Evolutionary conservation across 30 jellyfish, hydroid and myxozoan genomes (phyloP).

Genomic region (Aurelia coerulea): DNA sequence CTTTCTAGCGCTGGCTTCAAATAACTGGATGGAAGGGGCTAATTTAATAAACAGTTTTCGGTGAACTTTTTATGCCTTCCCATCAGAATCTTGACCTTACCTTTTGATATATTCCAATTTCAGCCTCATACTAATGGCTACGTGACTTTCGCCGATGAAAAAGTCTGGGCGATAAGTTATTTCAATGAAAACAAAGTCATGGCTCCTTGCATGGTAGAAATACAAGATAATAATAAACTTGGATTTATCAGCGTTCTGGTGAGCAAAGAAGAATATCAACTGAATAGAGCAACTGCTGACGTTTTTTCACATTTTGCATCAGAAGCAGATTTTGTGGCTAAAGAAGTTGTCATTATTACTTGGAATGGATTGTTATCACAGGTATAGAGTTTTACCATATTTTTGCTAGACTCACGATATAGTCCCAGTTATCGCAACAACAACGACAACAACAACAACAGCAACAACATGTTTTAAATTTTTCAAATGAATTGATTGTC

Average conservation of each 20-base stretch:
- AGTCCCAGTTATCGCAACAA: no score
- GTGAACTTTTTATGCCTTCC: no score
- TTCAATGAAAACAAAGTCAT: conserved; percentile 47
- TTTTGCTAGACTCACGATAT: no score
- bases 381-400: conserved; percentile 13
- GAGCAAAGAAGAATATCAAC: conserved; percentile 21
- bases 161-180: conserved; percentile 50
- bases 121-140: conserved; percentile 68
- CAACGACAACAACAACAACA: no score
- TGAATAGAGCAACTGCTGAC: conserved; percentile 53
- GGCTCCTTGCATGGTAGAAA: conserved; percentile 77
- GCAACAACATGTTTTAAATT: no score
- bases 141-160: conserved; percentile 57
- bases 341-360: conserved; percentile 50
- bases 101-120: neutral
- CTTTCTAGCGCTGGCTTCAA: no score
- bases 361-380: conserved; percentile 61
- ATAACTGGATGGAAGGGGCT: no score
- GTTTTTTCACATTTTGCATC: conserved; percentile 42
- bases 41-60: no score
- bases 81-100: neutral
- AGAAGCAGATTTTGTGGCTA: conserved; percentile 54
- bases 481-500: no score
- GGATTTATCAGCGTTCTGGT: conserved; percentile 29
- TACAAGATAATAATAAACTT: conserved; percentile 49